These are phyloP conservation scores for Meiosimyza platycephala DNA, from an alignment of 2,888 invertebrate species.

Conservation along the genomic window DNA sequence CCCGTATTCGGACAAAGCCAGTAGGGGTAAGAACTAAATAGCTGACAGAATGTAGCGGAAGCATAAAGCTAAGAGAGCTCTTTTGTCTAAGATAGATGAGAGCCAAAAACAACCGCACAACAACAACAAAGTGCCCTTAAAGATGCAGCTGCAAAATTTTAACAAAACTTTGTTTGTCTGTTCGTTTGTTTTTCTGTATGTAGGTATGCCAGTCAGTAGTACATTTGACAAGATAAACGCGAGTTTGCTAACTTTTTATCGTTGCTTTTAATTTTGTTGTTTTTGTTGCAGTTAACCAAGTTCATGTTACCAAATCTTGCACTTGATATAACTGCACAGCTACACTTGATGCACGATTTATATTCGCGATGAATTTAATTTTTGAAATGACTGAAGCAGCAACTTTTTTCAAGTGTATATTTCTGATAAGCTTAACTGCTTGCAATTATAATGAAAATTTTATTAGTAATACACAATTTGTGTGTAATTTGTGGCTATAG, in stretches of 20 bases:
- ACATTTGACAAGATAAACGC: constrained; percentile 24
- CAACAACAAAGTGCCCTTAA: background rate
- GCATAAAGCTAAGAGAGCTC: background rate
- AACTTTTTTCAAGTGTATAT: no score
- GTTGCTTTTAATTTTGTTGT: constrained; percentile 3
- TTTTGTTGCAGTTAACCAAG: constrained; percentile 26
- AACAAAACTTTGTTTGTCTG: constrained; percentile 4
- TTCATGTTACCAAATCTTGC: constrained; percentile 12
- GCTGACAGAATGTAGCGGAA: background rate
- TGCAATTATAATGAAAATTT: no score
- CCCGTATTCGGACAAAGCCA: no score
- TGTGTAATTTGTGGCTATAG: no score
- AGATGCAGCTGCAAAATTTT: background rate
- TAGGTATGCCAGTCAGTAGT: background rate
- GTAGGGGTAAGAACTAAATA: no score
- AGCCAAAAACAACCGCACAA: constrained; percentile 5
- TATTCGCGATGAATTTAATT: no score
- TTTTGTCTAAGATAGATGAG: constrained; percentile 15
- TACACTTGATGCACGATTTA: no score
- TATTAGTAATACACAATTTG: no score
- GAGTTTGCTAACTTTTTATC: constrained; percentile 26
- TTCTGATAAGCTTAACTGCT: no score
- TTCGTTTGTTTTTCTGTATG: background rate
- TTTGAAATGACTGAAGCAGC: no score
- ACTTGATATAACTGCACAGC: background rate